A percentile compares a stretch with the other conserved stretches of the same genome.
phyloP scores from a whole-genome alignment of 2,113 vertebrate species.

The Theristicus caerulescens region DNA sequence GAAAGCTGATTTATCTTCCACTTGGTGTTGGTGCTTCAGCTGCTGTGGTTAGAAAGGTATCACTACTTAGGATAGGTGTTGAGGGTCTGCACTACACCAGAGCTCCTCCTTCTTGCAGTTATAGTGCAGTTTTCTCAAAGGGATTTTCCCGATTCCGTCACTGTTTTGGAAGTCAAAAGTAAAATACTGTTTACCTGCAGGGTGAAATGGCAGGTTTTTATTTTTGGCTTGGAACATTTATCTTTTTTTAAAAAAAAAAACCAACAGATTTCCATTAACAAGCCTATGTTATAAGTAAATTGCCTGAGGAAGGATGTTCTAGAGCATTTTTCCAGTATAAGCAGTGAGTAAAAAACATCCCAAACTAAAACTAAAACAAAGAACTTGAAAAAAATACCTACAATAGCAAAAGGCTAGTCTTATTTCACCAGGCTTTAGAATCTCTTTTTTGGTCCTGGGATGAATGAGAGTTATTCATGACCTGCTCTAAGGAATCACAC shows the following conservation, averaged over 20 bases:
- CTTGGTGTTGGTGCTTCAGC: neutral
- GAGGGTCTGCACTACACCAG: neutral
- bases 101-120: neutral
- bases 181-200: neutral
- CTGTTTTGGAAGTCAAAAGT: neutral
- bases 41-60: neutral
- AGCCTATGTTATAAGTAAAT: neutral
- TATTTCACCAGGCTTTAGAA: neutral
- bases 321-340: neutral
- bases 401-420: neutral
- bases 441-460: neutral
- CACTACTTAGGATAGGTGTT: too few relatives aligned
- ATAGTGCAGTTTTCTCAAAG: neutral
- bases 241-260: neutral
- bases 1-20: neutral
- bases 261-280: neutral
- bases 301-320: neutral
- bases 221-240: neutral
- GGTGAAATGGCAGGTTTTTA: neutral
- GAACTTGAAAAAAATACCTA: neutral
- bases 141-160: rapidly evolving
- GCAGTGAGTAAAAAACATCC: neutral
- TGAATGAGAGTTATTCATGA: neutral
- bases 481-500: neutral
- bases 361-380: neutral